Evolutionary conservation across 2,888 invertebrate genomes (phyloP).

Genomic region (Lucinisca nassula): DNA sequence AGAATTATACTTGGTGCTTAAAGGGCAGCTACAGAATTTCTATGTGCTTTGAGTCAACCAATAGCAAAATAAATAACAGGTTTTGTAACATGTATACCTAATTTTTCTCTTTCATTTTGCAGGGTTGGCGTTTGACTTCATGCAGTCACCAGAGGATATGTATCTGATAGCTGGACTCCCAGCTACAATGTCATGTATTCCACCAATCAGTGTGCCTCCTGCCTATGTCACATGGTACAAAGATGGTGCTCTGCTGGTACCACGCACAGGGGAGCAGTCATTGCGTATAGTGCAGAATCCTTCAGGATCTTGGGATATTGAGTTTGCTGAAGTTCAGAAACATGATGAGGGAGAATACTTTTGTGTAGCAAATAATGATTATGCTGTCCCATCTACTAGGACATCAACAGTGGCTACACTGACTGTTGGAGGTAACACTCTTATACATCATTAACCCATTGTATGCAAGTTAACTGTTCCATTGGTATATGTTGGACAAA

Average conservation of each 20-base stretch:
- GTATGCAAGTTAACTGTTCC: too few species aligned
- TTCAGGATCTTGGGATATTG: slow-evolving; percentile 75
- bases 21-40: too few species aligned
- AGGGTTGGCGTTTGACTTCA: slow-evolving; percentile 81
- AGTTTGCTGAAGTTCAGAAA: slow-evolving; percentile 78
- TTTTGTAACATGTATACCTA: too few species aligned
- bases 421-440: slow-evolving; percentile 79
- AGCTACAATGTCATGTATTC: slow-evolving; percentile 83
- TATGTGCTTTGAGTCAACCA: too few species aligned
- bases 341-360: slow-evolving; percentile 83
- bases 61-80: too few species aligned
- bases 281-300: slow-evolving; percentile 63
- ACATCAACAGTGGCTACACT: slow-evolving; percentile 79
- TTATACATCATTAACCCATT: too few species aligned
- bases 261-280: slow-evolving; percentile 62
- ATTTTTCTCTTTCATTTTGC: too few species aligned
- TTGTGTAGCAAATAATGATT: slow-evolving; percentile 83
- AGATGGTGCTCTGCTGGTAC: slow-evolving; percentile 73
- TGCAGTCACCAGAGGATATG: slow-evolving; percentile 73
- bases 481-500: too few species aligned
- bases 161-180: slow-evolving; percentile 78
- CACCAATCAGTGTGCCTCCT: slow-evolving; percentile 85
- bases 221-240: slow-evolving; percentile 86
- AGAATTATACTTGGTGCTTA: too few species aligned
- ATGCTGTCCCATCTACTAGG: slow-evolving; percentile 76